Evolutionary conservation across 2,888 invertebrate species (phyloP).

Genomic region (Hipparchia semele): DNA sequence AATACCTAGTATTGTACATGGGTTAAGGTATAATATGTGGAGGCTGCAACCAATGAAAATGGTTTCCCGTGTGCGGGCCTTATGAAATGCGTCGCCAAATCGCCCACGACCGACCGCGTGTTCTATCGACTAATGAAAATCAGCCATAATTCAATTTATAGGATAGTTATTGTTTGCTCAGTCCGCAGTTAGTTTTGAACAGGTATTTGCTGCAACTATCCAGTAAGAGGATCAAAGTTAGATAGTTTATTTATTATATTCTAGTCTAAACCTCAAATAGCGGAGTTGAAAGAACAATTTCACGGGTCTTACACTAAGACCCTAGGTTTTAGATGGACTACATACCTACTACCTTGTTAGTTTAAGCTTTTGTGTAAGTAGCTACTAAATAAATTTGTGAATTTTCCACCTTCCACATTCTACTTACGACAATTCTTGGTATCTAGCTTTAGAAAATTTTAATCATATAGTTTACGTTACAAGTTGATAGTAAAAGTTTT

Average conservation of each 20-base stretch:
- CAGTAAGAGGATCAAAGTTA: neutral
- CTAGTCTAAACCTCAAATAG: slow-evolving; percentile 20
- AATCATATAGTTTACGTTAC: neutral
- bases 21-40: too few species aligned
- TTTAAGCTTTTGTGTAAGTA: slow-evolving; percentile 21
- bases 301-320: slow-evolving; percentile 67
- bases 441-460: neutral
- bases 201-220: neutral
- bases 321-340: slow-evolving; percentile 55
- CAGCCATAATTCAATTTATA: neutral
- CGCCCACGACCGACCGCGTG: too few species aligned
- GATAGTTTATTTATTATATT: neutral
- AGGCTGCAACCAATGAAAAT: too few species aligned
- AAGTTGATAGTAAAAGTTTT: too few species aligned
- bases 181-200: neutral
- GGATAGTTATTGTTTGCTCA: neutral
- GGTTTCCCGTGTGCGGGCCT: too few species aligned
- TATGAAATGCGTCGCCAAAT: too few species aligned
- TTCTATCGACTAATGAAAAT: too few species aligned
- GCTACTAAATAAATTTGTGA: slow-evolving; percentile 11
- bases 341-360: slow-evolving; percentile 25
- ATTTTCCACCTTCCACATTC: neutral
- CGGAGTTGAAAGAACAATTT: slow-evolving; percentile 58
- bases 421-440: too few species aligned
- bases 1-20: too few species aligned